Conservation (phyloP, 2,888 invertebrate genomes). For the Uropetala carovei region DNA sequence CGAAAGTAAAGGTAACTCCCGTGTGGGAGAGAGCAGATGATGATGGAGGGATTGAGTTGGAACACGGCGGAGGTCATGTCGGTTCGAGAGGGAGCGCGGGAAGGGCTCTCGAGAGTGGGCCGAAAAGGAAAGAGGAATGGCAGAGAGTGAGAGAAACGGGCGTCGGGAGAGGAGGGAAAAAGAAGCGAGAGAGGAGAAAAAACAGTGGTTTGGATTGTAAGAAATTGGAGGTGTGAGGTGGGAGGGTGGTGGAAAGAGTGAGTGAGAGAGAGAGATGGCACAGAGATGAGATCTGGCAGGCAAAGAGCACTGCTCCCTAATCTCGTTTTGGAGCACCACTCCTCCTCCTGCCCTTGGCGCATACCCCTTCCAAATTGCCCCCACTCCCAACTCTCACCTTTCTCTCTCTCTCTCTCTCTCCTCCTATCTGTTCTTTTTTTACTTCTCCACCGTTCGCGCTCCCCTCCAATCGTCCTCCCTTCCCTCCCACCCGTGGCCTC, state of each 20-base stretch:
- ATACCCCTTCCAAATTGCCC: background rate
- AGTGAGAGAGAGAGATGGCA: background rate
- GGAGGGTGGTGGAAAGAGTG: background rate
- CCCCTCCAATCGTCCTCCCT: background rate
- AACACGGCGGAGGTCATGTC: background rate
- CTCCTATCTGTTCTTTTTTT: background rate
- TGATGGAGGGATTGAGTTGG: background rate
- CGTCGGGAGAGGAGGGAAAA: background rate
- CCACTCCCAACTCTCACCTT: conserved; percentile 8
- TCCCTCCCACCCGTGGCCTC: background rate
- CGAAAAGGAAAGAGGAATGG: background rate
- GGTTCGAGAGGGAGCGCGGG: background rate
- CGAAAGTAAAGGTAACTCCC: conserved; percentile 1
- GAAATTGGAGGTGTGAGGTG: conserved; percentile 12
- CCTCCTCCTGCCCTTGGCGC: background rate
- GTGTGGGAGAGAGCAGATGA: background rate
- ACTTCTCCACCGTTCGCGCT: background rate
- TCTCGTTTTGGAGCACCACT: conserved; percentile 53
- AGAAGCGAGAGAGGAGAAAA: background rate
- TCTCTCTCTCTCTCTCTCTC: background rate
- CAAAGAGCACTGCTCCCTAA: conserved; percentile 58
- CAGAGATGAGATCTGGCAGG: conserved; percentile 42
- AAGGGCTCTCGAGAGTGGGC: background rate
- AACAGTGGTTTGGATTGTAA: background rate
- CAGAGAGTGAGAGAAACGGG: background rate